Evolutionary conservation across 2,888 invertebrate genomes (phyloP), one percentile per base, ranked within the genome.

Genomic region (Diadromus collaris): DNA sequence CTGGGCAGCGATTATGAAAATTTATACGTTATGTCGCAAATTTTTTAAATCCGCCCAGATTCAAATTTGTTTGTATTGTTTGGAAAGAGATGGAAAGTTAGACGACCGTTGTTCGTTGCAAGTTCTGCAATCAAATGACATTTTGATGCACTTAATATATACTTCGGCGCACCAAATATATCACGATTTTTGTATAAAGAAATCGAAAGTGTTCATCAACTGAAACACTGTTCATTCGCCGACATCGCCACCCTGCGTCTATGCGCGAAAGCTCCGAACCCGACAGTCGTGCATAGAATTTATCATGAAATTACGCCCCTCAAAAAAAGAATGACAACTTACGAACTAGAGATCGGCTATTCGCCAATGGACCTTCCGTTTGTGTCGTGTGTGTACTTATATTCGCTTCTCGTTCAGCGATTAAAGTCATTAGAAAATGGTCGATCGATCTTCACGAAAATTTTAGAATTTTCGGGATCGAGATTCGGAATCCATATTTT

Each of bases 211-310:
- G 27, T n/a, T 54, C 29, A 16, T 27, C 2, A n/a, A 29, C 16
- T 13, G n/a, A 5, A 27, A 54, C 24, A 67, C 34, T n/a, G 54
- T 54, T 24, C 24, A 54, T 54, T 54, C 54, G 48, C 38, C 10
- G 67, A n/a, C 54, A 54, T 27, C 27, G 27, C 16, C 34, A 27
- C 32, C 3, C 24, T 67, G 58, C 34, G 46, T 44, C 38, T 64
- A 76, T 60, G 60, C 60, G 67, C 41, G 48, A 46, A 63, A 75
- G 65, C 65, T 73, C 48, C 56, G 16, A 69, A 60, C 34, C 61
- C 19, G 48, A 41, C n/a, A 73, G 21, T 41, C 68, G 46, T 63
- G 41, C 46, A 32, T 67, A 61, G 70, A 54, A 46, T 68, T 38
- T 72, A 54, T 48, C 63, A 16, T 38, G 32, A 58, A 21, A 64